Evolutionary conservation across 2,888 invertebrate genomes (phyloP).

Genomic region (Megamerina dolium): DNA sequence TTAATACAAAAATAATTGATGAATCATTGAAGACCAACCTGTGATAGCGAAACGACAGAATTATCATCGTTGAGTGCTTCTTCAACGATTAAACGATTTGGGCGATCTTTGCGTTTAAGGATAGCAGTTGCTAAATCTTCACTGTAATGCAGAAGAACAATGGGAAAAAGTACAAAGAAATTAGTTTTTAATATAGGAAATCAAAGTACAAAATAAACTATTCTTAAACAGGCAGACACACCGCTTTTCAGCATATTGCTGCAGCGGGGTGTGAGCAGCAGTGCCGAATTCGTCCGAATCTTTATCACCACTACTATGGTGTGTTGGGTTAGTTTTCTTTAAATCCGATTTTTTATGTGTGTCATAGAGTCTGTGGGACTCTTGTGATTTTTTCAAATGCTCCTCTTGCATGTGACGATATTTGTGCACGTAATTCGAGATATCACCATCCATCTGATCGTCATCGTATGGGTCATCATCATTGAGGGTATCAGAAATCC

Average conservation of each 20-base stretch:
- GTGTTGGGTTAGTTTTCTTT: too few relatives aligned
- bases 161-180: not conserved
- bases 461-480: constrained; percentile 15
- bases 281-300: not conserved
- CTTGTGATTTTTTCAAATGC: constrained; percentile 12
- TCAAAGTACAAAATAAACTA: not conserved
- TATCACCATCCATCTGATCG: constrained; percentile 14
- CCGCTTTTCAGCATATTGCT: constrained; percentile 11
- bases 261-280: too few relatives aligned
- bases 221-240: constrained; percentile 1
- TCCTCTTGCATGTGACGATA: constrained; percentile 25
- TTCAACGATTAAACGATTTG: constrained; percentile 96
- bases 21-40: constrained; percentile 64
- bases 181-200: not conserved
- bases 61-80: constrained; percentile 99
- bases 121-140: constrained; percentile 98
- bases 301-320: not conserved
- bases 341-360: constrained; percentile 3
- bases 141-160: constrained; percentile 46
- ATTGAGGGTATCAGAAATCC: constrained; percentile 12
- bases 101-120: constrained; percentile 93
- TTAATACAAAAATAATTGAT: too few relatives aligned
- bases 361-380: not conserved
- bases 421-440: constrained; percentile 22
- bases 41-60: constrained; percentile 93